A percentile compares a stretch with the other conserved stretches of the same genome.
phyloP scores from a whole-genome alignment of 2,888 invertebrate species.

The Torymus auratus region DNA sequence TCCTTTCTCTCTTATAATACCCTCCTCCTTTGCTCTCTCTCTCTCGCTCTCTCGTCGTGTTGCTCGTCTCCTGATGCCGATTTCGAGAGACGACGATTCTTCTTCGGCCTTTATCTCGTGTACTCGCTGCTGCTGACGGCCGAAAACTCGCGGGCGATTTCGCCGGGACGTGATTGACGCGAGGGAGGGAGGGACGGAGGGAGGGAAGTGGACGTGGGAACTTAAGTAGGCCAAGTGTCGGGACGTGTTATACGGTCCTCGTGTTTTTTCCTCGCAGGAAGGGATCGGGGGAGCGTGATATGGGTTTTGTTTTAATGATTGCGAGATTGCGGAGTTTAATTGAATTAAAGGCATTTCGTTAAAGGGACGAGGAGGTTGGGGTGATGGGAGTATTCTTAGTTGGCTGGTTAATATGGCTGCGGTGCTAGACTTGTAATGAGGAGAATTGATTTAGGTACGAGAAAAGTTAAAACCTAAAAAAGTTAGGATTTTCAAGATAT shows the following conservation, averaged over 20 bases:
- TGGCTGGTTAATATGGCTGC: too few species aligned
- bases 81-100: conserved; percentile 30
- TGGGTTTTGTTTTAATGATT: background rate
- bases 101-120: conserved; percentile 22
- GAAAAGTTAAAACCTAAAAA: too few species aligned
- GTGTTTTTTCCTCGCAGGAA: conserved; percentile 9
- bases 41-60: conserved; percentile 24
- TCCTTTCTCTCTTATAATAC: conserved; percentile 47
- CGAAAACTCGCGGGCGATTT: conserved; percentile 24
- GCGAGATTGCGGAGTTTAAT: too few species aligned
- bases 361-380: too few species aligned
- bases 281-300: background rate
- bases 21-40: conserved; percentile 41
- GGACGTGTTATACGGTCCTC: conserved; percentile 4
- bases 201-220: conserved; percentile 55
- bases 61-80: too few species aligned
- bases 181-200: conserved; percentile 64
- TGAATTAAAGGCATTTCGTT: too few species aligned
- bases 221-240: conserved; percentile 55
- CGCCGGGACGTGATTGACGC: conserved; percentile 65
- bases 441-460: too few species aligned
- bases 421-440: too few species aligned
- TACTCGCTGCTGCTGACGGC: background rate
- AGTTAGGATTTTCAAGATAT: too few species aligned
- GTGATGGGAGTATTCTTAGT: too few species aligned